phyloP scores from a whole-genome alignment of 2,888 invertebrate species.

The Trachelus iudaicus region DNA sequence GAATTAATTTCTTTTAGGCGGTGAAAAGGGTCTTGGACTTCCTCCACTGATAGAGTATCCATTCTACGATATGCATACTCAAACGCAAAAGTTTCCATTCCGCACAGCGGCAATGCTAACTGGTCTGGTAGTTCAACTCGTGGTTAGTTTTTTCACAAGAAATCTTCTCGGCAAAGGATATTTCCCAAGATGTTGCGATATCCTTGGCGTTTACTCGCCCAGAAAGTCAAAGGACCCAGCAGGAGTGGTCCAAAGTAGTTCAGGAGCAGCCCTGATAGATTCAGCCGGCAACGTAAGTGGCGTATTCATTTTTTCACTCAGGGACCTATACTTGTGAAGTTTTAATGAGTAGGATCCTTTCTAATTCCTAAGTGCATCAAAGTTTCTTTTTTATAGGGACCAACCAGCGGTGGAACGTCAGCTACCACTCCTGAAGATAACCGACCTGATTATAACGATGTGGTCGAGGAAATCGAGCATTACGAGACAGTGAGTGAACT shows the following conservation, averaged over 20 bases:
- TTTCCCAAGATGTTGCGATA: constrained; percentile 59
- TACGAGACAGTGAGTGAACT: constrained; percentile 39
- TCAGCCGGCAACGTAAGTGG: constrained; percentile 54
- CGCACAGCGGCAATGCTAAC: constrained; percentile 74
- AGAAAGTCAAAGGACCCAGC: constrained; percentile 56
- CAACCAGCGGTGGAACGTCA: constrained; percentile 17
- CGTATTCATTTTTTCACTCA: background rate
- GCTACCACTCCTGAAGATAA: background rate
- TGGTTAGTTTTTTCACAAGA: constrained; percentile 66
- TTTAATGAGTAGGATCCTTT: background rate
- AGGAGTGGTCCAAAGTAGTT: constrained; percentile 59
- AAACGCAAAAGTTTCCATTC: constrained; percentile 75
- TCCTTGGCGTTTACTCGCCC: constrained; percentile 57
- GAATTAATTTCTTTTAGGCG: constrained; percentile 62
- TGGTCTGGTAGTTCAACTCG: constrained; percentile 67
- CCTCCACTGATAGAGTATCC: constrained; percentile 72
- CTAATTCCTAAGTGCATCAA: background rate
- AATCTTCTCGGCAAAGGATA: constrained; percentile 58
- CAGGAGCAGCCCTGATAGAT: constrained; percentile 60
- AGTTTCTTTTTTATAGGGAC: constrained; percentile 27
- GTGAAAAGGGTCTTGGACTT: constrained; percentile 70
- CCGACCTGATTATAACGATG: background rate
- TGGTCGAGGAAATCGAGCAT: constrained; percentile 22
- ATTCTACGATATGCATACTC: constrained; percentile 60
- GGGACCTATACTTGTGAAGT: background rate